A percentile compares a stretch with the other conserved stretches of the same genome.
These are phyloP conservation scores for Eurystomus gularis DNA, from an alignment of 2,113 vertebrate species.

Conservation along the genomic window DNA sequence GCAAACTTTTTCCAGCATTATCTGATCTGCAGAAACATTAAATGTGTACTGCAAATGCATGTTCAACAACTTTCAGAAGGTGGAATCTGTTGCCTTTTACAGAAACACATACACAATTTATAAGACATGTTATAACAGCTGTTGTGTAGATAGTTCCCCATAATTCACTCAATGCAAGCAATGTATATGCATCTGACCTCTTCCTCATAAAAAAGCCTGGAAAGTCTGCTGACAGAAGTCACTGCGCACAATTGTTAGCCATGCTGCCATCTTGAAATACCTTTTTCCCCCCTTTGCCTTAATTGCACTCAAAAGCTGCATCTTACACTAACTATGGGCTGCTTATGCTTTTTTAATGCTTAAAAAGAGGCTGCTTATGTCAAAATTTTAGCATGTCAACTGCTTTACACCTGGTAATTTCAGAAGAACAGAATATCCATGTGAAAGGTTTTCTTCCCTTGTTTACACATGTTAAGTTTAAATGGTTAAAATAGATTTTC, in stretches of 20 bases:
- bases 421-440: background rate
- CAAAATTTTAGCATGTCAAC: background rate
- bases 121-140: background rate
- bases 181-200: background rate
- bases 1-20: background rate
- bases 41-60: background rate
- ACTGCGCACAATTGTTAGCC: background rate
- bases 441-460: background rate
- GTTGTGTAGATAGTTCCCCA: background rate
- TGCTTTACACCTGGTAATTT: background rate
- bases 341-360: background rate
- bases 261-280: background rate
- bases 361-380: background rate
- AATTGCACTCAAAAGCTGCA: background rate
- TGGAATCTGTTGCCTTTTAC: background rate
- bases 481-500: background rate
- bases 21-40: slow-evolving; percentile 21
- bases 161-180: background rate
- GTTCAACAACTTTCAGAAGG: slow-evolving; percentile 9
- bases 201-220: background rate
- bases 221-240: background rate
- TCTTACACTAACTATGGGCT: background rate
- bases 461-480: background rate
- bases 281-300: background rate
- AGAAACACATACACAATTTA: background rate